Conservation (phyloP, 2,797 vertebrate genomes). For the Tragelaphus eurycerus region DNA sequence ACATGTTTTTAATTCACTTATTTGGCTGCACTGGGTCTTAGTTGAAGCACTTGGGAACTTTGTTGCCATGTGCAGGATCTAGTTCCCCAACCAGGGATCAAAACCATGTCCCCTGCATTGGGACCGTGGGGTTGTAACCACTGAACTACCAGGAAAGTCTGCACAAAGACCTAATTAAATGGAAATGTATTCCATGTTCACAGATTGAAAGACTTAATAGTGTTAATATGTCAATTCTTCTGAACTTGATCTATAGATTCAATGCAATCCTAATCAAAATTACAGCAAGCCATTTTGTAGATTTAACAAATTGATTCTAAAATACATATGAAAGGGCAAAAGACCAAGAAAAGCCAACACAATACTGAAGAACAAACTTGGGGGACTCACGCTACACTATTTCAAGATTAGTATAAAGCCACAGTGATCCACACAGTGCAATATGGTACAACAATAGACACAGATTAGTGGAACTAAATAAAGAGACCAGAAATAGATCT, state of each 20-base stretch:
- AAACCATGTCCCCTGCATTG: background rate
- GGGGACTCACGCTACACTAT: background rate
- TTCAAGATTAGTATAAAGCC: background rate
- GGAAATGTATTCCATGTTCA: background rate
- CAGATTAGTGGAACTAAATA: background rate
- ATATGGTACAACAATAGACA: background rate
- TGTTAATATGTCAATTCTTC: background rate
- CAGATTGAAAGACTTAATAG: background rate
- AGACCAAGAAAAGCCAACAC: background rate
- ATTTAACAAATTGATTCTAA: background rate
- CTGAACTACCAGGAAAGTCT: background rate
- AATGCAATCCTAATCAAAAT: background rate
- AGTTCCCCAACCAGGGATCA: background rate
- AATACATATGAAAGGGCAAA: background rate
- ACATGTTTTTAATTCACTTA: background rate
- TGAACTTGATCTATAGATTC: background rate
- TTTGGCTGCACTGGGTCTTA: background rate
- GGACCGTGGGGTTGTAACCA: background rate
- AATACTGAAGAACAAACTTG: background rate
- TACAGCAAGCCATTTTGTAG: background rate
- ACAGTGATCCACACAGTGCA: background rate
- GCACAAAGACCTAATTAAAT: background rate
- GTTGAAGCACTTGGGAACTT: background rate
- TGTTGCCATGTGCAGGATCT: background rate
- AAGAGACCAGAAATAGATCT: background rate